Base-by-base conservation (phyloP, 37 sponge, comb jelly and placozoan genomes). In the Haliclona indistincta region DNA sequence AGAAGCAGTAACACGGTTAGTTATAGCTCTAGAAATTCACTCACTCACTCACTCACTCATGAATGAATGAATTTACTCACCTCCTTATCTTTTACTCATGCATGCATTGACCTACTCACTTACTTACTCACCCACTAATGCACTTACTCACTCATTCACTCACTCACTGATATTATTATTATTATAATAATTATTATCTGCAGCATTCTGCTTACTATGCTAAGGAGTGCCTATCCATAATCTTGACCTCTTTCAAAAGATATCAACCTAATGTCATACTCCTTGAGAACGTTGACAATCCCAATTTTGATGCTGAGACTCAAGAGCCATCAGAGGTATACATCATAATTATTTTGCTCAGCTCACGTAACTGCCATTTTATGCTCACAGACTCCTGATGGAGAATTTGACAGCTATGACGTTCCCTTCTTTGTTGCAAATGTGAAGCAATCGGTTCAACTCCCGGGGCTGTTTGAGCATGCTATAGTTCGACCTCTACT, bases 211-310 rank as follows among this genome's bases (percentile, higher is more conserved):
- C 63, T 29, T 25, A 63, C 33, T 71, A 51, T 15, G 54, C 71
- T 44, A 64, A 63, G 39, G 2, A n/a, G 5, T 61, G 71, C 20
- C 11, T 81, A 45, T 49, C 63, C 47, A 71, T 54, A n/a, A 34
- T 79, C 53, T 64, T 39, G 23, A 38, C 10, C 25, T 2, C 4
- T 2, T 67, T 34, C 41, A 26, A 67, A 13, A 54, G 4, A 7
- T 1, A 10, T 38, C 47, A 43, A 0, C 35, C 63, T 0, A 17
- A 71, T 35, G 20, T 81, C 64, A 2, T 42, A 2, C 63, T 81
- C 10, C 30, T 81, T 4, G 81, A 81, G 72, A 81, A 81, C 64
- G 73, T 72, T 42, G 71, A 72, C 39, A 73, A 81, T 64, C 0
- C 35, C 19, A 34, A 45, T 22, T 81, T 71, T 54, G 63, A 45